Conservation (phyloP, 2,797 vertebrate species). For the Choloepus didactylus region DNA sequence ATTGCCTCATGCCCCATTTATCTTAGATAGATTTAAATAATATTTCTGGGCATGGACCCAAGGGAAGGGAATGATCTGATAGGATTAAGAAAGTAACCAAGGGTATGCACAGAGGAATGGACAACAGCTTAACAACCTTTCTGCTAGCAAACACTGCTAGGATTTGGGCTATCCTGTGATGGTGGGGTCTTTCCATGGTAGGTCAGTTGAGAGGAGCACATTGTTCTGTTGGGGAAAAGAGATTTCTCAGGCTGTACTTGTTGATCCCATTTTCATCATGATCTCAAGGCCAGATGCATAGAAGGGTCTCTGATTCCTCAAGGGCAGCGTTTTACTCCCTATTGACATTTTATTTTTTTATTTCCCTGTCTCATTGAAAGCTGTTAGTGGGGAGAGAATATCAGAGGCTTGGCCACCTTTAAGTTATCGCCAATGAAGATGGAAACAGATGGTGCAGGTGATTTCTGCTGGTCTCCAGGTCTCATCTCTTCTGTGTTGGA, state of each 20-base stretch:
- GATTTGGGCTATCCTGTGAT: background rate
- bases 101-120: background rate
- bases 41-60: background rate
- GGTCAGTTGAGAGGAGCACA: background rate
- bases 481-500: background rate
- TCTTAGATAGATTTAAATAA: constrained; percentile 5
- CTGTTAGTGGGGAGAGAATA: background rate
- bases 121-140: background rate
- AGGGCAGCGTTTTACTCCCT: background rate
- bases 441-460: background rate
- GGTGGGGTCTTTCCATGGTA: background rate
- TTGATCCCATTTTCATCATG: background rate
- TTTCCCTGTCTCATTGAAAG: background rate
- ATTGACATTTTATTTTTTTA: background rate
- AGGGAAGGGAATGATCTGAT: background rate
- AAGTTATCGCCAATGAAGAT: background rate
- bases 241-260: background rate
- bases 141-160: background rate
- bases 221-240: background rate
- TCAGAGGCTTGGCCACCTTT: background rate
- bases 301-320: background rate
- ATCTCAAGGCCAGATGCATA: background rate
- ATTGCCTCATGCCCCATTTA: background rate
- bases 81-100: background rate
- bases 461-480: background rate